phyloP scores from a whole-genome alignment of 2,888 invertebrate genomes.

The Rambutsinella grinnellia region DNA sequence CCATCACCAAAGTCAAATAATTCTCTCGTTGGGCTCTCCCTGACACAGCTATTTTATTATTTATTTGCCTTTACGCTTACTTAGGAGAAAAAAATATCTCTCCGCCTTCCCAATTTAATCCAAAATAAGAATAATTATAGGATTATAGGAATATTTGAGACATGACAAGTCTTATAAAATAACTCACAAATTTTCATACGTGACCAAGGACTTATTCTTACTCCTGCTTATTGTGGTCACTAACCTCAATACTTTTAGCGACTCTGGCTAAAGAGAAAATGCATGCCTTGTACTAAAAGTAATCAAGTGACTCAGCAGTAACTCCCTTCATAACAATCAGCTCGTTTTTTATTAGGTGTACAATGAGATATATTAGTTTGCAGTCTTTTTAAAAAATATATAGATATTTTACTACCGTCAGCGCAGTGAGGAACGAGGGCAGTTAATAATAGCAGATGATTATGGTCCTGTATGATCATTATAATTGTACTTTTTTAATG shows the following conservation, averaged over 20 bases:
- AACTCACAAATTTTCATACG: background rate
- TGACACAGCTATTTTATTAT: background rate
- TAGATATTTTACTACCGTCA: background rate
- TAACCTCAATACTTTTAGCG: constrained; percentile 1
- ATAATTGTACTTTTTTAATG: background rate
- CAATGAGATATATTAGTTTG: background rate
- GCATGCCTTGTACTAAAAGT: background rate
- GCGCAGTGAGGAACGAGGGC: background rate
- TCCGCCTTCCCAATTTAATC: background rate
- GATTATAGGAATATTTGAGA: no score
- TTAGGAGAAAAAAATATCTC: background rate
- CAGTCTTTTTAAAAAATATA: background rate
- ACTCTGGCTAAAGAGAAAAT: background rate
- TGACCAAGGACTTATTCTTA: background rate
- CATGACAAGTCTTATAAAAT: no score
- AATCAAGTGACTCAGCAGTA: background rate
- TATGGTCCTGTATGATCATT: background rate
- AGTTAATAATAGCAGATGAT: no score
- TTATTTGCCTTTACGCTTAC: background rate
- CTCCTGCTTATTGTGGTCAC: background rate
- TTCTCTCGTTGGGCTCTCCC: background rate
- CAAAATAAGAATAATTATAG: background rate
- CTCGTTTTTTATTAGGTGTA: no score
- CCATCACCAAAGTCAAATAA: background rate
- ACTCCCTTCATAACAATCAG: background rate